Conservation (phyloP, 2,797 vertebrate species). For the Gymnothorax reevesii region DNA sequence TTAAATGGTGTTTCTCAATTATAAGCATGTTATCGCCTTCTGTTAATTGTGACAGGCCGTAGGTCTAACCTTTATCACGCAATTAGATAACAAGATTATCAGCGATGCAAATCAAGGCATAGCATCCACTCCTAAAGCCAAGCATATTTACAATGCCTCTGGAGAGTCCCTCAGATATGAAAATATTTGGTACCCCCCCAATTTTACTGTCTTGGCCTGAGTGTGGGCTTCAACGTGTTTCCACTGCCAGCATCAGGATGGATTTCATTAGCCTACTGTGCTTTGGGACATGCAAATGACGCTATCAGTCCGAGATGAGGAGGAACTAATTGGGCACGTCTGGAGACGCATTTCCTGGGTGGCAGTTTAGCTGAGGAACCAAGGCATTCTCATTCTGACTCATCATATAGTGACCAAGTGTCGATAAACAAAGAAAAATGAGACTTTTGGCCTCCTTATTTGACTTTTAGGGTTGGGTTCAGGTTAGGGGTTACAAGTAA, state of each 20-base stretch:
- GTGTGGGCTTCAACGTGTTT: neutral
- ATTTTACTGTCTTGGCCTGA: neutral
- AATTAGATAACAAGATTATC: slow-evolving; percentile 57
- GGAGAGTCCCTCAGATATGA: neutral
- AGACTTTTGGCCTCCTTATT: too few relatives aligned
- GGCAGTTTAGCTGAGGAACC: too few relatives aligned
- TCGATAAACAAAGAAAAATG: too few relatives aligned
- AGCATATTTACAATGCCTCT: neutral
- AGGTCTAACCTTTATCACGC: slow-evolving; percentile 48
- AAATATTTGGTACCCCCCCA: neutral
- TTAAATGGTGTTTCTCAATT: slow-evolving; percentile 75
- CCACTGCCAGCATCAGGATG: slow-evolving; percentile 32
- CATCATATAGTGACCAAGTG: too few relatives aligned
- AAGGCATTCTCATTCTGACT: too few relatives aligned
- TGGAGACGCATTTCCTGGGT: slow-evolving; percentile 60
- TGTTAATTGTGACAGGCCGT: slow-evolving; percentile 62
- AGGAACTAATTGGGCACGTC: slow-evolving; percentile 76
- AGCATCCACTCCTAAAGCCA: slow-evolving; percentile 23
- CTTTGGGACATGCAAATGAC: slow-evolving; percentile 57
- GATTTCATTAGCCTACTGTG: slow-evolving; percentile 63
- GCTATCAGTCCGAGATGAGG: slow-evolving; percentile 75
- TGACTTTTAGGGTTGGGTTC: too few relatives aligned
- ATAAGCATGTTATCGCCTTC: slow-evolving; percentile 67
- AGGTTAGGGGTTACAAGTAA: too few relatives aligned
- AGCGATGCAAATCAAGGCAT: slow-evolving; percentile 49